A percentile compares a stretch with the other conserved stretches of the same genome.
phyloP scores from a whole-genome alignment of 2,797 vertebrate genomes.

The Chromobotia macracanthus region DNA sequence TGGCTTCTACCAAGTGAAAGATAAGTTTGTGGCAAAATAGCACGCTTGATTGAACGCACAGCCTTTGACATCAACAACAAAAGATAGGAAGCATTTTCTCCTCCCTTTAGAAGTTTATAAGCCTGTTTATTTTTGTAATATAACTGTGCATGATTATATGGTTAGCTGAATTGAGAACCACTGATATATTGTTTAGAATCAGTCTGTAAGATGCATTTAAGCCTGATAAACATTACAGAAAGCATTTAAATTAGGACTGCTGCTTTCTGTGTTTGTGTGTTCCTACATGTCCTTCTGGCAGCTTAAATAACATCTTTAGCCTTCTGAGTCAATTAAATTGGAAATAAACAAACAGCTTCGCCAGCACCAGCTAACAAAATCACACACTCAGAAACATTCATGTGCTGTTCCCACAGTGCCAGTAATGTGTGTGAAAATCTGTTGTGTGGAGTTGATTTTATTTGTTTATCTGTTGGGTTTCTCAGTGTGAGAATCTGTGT shows the following conservation, averaged over 20 bases:
- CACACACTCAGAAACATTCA: neutral
- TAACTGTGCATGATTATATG: too few species aligned
- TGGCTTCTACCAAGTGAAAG: too few species aligned
- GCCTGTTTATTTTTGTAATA: too few species aligned
- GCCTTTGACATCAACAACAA: too few species aligned
- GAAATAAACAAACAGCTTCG: slow-evolving; percentile 1
- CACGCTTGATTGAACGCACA: too few species aligned
- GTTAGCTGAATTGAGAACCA: neutral
- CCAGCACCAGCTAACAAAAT: neutral
- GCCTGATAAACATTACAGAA: neutral
- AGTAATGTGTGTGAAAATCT: neutral
- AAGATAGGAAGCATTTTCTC: too few species aligned
- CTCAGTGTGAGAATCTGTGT: neutral
- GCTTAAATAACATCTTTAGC: neutral
- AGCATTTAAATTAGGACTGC: too few species aligned
- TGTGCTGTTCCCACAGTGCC: neutral
- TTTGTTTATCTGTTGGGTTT: neutral
- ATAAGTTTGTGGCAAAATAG: too few species aligned
- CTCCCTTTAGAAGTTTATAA: too few species aligned
- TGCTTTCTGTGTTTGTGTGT: neutral
- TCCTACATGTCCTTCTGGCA: neutral
- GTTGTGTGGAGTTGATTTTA: neutral
- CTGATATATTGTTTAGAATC: neutral
- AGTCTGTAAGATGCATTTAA: neutral
- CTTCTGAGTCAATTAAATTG: neutral